Base-by-base conservation (phyloP, 2,888 invertebrate species). In the Patella depressa region DNA sequence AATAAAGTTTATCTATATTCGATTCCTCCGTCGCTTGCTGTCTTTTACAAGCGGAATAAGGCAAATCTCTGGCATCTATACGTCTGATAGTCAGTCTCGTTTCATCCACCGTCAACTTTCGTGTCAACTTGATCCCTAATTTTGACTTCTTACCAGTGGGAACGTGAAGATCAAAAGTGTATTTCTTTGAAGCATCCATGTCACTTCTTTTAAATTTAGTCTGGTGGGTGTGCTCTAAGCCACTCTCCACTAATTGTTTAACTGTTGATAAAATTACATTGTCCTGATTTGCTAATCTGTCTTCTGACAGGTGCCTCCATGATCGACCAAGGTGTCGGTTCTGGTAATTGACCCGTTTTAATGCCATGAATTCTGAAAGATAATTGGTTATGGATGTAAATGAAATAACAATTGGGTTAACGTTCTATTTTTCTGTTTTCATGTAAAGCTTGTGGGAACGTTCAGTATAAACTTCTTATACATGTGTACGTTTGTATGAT, bases 121-220 rank as follows among this genome's bases (percentile, higher is more conserved):
- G 65, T 19, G 65, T 65, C 14, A 65, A 65, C 65, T 65, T 65
- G 19, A 65, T 65, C 19, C 65, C 65, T 65, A 65, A 24, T 65
- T 65, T 65, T 24, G 65, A 65, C 19, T 24, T 65, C 19, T 19
- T 24, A 14, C 65, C 65, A 19, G 65, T 65, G 19, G 65, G 65
- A 24, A 65, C 65, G 65, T 65, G 11, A 24, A 65, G 19, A 15
- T 65, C 65, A 65, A 65, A 65, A 24, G 19, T 65, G 65, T 65
- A 65, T 65, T 65, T 65, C 24, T 65, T 65, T n/a, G 24, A 24
- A 12, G 65, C 19, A 14, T 65, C 65, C 65, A 65, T 9, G 24
- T 65, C 24, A 24, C 19, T 12, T 65, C 65, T 24, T 24, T 65
- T 65, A 65, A 65, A 65, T 65, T 24, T 19, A 11, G 65, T 65